A percentile compares a stretch with the other conserved stretches of the same genome.
phyloP scores from a whole-genome alignment of 2,888 invertebrate genomes.

The Phorcus lineatus region DNA sequence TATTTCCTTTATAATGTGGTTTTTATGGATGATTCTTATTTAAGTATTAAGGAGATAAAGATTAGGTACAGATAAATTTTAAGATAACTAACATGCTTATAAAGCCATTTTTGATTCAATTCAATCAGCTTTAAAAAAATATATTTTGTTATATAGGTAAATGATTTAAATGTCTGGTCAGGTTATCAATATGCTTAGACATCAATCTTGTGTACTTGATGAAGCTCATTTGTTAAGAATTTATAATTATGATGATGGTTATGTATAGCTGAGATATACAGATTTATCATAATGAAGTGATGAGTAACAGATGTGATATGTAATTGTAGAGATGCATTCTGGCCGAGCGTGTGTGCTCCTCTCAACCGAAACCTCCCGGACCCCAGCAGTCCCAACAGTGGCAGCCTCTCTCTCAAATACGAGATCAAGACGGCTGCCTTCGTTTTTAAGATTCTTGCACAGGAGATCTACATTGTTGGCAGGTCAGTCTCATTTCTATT shows the following conservation, averaged over 20 bases:
- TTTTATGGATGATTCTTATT: too few species aligned
- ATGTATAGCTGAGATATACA: background rate
- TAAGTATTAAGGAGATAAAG: too few species aligned
- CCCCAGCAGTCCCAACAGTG: conserved; percentile 29
- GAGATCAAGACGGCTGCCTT: conserved; percentile 59
- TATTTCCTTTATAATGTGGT: too few species aligned
- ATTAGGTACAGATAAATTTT: too few species aligned
- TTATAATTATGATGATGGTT: too few species aligned
- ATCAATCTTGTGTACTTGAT: too few species aligned
- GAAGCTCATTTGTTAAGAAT: too few species aligned
- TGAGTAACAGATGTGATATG: background rate
- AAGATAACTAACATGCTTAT: background rate
- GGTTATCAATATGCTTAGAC: too few species aligned
- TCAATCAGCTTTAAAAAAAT: too few species aligned
- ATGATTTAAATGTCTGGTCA: too few species aligned
- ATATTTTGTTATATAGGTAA: too few species aligned
- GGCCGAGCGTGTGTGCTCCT: conserved; percentile 68
- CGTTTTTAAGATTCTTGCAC: conserved; percentile 64
- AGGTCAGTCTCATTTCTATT: conserved; percentile 50
- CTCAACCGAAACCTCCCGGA: conserved; percentile 57
- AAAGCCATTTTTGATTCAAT: background rate
- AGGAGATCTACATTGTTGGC: conserved; percentile 64
- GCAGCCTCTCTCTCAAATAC: conserved; percentile 33
- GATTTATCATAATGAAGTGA: background rate
- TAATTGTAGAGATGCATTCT: conserved; percentile 62